Evolutionary conservation across 2,113 vertebrate genomes (phyloP), one percentile per base, ranked within the genome.

Genomic region (Aldabrachelys gigantea): DNA sequence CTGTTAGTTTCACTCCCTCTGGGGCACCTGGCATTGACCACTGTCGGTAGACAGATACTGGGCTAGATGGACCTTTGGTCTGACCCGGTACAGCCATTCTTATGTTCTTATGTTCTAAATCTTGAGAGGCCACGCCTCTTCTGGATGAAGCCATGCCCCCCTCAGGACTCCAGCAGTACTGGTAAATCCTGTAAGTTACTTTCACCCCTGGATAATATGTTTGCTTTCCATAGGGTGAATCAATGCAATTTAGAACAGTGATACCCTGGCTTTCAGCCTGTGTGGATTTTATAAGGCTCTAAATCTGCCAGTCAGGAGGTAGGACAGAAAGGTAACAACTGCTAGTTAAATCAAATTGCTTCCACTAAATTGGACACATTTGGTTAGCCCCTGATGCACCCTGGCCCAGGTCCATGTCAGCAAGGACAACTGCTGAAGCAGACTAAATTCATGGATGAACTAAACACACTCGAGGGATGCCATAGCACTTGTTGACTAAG

Each of bases 311-410:
- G 93, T 97, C 96, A 96, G 91, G 78, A 94, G 82, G 97, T 92
- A 89, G 94, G 96, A 88, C 91, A 96, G 79, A 95, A 96, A 97
- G 95, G 94, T 97, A 98, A 97, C 91, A 98, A 98, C 96, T 96
- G 91, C 90, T 97, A 96, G 91, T 97, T 97, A 97, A 97, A 98
- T 96, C 86, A 96, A 98, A 98, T 97, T 93, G 89, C 91, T 97
- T 94, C 2, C 29, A 97, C 85, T 95, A 97, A 95, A 97, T 91
- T 97, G 91, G 82, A 96, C 89, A 98, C 97, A 98, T 98, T 95
- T 94, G 13, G 88, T 97, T 98, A 97, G 92, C 93, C 75, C 95
- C 84, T 97, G 91, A 84, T 96, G 54, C 90, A 95, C 89, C 52
- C 57, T 97, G 94, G 93, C 89, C 52, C 25, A 52, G 44, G 76